A percentile compares a stretch with the other conserved stretches of the same genome.
Conservation (phyloP, 2,797 vertebrate genomes). For the Threskiornis aethiopicus region DNA sequence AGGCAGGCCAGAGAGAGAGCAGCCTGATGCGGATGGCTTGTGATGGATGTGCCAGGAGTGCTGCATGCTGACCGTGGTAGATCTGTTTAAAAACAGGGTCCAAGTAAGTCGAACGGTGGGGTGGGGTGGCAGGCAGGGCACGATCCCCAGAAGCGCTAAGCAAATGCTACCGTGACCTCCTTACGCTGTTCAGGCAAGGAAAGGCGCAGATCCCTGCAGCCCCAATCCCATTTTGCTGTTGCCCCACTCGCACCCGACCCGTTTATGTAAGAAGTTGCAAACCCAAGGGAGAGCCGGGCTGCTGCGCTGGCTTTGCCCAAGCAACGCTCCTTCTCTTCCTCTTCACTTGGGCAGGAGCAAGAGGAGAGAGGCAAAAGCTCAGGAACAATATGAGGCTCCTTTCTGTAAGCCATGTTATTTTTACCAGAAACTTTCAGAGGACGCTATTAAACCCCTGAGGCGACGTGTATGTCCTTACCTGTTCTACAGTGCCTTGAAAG, state of each 20-base stretch:
- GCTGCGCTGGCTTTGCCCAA: background rate
- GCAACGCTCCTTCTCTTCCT: background rate
- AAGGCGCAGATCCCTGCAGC: background rate
- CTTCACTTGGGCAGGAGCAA: background rate
- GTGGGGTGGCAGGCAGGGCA: too few relatives aligned
- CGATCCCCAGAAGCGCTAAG: background rate
- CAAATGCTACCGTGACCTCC: background rate
- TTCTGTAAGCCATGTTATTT: background rate
- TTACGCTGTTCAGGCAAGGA: background rate
- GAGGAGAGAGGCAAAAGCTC: background rate
- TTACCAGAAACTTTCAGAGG: background rate
- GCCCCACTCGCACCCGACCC: too few relatives aligned
- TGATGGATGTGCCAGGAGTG: background rate
- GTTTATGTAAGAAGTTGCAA: background rate
- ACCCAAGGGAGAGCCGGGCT: background rate
- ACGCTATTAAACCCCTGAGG: too few relatives aligned
- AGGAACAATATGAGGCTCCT: background rate
- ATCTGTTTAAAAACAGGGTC: background rate
- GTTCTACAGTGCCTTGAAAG: background rate
- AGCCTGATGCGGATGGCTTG: too few relatives aligned
- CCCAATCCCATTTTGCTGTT: background rate
- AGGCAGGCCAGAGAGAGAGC: background rate
- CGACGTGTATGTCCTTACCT: background rate
- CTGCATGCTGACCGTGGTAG: too few relatives aligned
- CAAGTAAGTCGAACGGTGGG: background rate